Evolutionary conservation across 2,797 vertebrate genomes (phyloP).

Genomic region (Silurus lanzhouensis): DNA sequence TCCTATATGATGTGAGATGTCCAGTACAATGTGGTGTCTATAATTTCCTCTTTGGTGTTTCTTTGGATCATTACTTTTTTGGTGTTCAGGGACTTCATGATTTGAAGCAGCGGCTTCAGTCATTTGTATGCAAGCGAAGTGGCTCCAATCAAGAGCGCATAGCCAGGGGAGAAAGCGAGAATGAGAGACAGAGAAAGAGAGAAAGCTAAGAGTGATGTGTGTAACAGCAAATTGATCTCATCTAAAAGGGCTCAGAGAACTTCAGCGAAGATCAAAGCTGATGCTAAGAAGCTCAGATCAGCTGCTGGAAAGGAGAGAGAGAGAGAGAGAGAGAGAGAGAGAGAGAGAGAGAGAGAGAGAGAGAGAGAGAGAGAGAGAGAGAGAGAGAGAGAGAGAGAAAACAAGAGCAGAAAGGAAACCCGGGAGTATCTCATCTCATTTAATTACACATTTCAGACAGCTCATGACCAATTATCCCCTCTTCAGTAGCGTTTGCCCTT

Average conservation of each 20-base stretch:
- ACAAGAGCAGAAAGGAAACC: conserved; percentile 34
- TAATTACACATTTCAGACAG: conserved; percentile 83
- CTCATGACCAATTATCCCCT: conserved; percentile 79
- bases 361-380: conserved; percentile 50
- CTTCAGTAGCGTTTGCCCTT: conserved; percentile 80
- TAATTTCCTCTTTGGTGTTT: not conserved
- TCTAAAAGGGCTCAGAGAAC: conserved; percentile 75
- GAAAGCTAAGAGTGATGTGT: conserved; percentile 65
- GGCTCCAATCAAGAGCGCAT: conserved; percentile 57
- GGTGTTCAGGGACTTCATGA: conserved; percentile 12
- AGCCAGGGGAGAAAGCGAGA: conserved; percentile 52
- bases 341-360: conserved; percentile 17
- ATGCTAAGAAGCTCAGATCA: conserved; percentile 73
- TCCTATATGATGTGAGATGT: no score
- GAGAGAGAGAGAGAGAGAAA: conserved; percentile 46
- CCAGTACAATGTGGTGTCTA: no score
- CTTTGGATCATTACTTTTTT: not conserved
- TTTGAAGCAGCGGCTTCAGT: conserved; percentile 36
- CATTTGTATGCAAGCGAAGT: conserved; percentile 58
- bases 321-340: conserved; percentile 44
- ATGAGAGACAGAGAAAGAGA: no score
- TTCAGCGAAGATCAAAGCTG: conserved; percentile 79
- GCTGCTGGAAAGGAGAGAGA: conserved; percentile 60
- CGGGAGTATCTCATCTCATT: conserved; percentile 75
- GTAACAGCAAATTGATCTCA: conserved; percentile 74